Base-by-base conservation (phyloP, 1,140 invertebrate species). In the Tetranychus urticae region DNA sequence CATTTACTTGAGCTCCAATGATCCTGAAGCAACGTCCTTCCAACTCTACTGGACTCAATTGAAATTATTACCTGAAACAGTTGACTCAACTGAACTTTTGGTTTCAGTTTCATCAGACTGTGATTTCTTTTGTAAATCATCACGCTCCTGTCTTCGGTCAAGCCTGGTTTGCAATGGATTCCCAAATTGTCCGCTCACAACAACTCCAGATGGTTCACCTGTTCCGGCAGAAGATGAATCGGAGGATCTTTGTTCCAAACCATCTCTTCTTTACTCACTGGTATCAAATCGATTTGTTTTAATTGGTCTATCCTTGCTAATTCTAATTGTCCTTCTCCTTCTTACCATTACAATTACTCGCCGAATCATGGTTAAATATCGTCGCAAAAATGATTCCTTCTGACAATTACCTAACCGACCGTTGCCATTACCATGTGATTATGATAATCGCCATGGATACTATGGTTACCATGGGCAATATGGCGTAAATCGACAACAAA, bases 101-200 rank as follows among this genome's bases (percentile, higher is more conserved):
- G 66, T 67, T 31, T 65, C 65, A 2, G 36, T 67, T 45, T 61
- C 61, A 10, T 62, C 65, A 50, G 71, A 71, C n/a, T 75, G 85
- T 67, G 84, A 83, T 63, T 91, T 89, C 66, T 77, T 83, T 55
- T 91, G 87, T 74, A 85, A 86, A 0, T 64, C 83, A 7, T 81
- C 86, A 61, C 80, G 82, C 2, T 74, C 85, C 4, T 90, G 86
- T 68, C 86, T 91, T 66, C 83, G 85, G 1, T 77, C 79, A 7
- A 76, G 82, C 65, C 74, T 89, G 13, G 78, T 89, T 0, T 91
- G 87, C 69, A 88, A 91, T 68, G 87, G 86, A 12, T 77, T 88
- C 1, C 77, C 85, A 1, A 88, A 89, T 71, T 90, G 87, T 71
- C 87, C 86, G 36, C 12, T 52, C 2, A 52, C 12, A 52, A n/a